Evolutionary conservation across 2,888 invertebrate genomes (phyloP), one percentile per base, ranked within the genome.

Genomic region (Dynastes tityus): DNA sequence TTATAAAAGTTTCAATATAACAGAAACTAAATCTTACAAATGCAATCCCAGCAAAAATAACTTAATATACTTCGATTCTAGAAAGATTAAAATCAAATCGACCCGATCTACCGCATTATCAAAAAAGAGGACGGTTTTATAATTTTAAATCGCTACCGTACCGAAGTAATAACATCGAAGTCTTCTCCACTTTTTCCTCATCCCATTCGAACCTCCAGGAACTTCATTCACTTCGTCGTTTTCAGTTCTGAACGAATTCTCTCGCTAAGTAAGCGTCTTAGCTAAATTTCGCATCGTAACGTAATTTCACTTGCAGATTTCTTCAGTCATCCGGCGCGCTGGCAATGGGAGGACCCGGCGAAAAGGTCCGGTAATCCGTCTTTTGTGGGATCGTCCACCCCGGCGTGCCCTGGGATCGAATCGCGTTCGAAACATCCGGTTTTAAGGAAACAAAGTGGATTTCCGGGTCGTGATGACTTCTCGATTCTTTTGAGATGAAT

Each of bases 281-380:
- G 40, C 58, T n/a, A 40, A 73, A 73, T 73, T 73, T 73, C 73
- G 40, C 40, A 22, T 58, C 73, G 58, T 58, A 61, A 67, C 55
- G 67, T 67, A 67, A 76, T 76, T 76, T 67, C 16, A 67, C 76
- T 76, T 67, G 76, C 76, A 76, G 58, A 76, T 76, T 67, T 63
- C 49, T 58, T 51, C 64, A 32, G 55, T 65, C 40, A 45, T 45
- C 45, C 45, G 45, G 11, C 27, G 29, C 27, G 29, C 70, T 3
- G 40, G 53, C 70, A 11, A 16, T 49, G 64, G 49, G 16, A 16
- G 55, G 16, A 58, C 55, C 37, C 55, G 29, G 32, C 76, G 76
- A 67, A 76, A 67, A 65, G 76, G 76, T 76, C 65, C 76, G 67
- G 67, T 76, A 76, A 76, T 76, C 65, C 76, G 76, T 51, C 76